These are phyloP conservation scores for Cremastinae sp. DNA, from an alignment of 2,888 invertebrate genomes.

Conservation along the genomic window DNA sequence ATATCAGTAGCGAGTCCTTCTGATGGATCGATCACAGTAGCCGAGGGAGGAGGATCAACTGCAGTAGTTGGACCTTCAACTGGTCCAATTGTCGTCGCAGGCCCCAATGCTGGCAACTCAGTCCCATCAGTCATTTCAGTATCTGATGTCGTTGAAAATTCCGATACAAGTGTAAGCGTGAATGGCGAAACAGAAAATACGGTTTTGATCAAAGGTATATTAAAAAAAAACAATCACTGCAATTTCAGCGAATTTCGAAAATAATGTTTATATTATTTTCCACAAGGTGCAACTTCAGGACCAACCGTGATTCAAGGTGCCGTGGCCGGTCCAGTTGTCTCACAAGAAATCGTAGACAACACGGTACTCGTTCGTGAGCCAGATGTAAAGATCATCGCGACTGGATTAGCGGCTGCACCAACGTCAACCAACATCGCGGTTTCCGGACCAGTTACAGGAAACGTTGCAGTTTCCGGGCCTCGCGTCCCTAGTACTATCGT, in stretches of 20 bases:
- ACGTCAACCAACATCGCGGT: slow-evolving; percentile 53
- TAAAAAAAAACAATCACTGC: not conserved
- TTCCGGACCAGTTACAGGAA: slow-evolving; percentile 63
- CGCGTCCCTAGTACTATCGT: slow-evolving; percentile 62
- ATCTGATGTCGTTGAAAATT: slow-evolving; percentile 5
- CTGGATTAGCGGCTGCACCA: slow-evolving; percentile 33
- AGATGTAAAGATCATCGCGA: slow-evolving; percentile 27
- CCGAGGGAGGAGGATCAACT: slow-evolving; percentile 53
- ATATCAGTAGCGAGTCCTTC: slow-evolving; percentile 61
- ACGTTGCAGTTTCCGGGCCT: slow-evolving; percentile 63
- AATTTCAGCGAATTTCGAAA: not conserved
- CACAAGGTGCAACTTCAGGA: slow-evolving; percentile 37
- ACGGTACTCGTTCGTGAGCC: slow-evolving; percentile 43
- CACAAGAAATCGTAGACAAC: slow-evolving; percentile 44
- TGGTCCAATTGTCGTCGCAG: slow-evolving; percentile 60
- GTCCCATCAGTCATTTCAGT: slow-evolving; percentile 38
- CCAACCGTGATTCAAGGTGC: slow-evolving; percentile 36
- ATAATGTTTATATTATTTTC: not conserved
- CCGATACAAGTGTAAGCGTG: slow-evolving; percentile 45
- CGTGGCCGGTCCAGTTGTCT: slow-evolving; percentile 29
- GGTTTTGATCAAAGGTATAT: slow-evolving; percentile 35
- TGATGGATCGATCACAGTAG: slow-evolving; percentile 65
- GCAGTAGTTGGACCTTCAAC: slow-evolving; percentile 62
- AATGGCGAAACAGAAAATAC: slow-evolving; percentile 50
- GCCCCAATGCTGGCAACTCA: slow-evolving; percentile 52